Percentiles rank a stretch among this genome's conserved stretches.
These are phyloP conservation scores for Pectinophora gossypiella DNA, from an alignment of 1,140 invertebrate species.

Conservation along the genomic window DNA sequence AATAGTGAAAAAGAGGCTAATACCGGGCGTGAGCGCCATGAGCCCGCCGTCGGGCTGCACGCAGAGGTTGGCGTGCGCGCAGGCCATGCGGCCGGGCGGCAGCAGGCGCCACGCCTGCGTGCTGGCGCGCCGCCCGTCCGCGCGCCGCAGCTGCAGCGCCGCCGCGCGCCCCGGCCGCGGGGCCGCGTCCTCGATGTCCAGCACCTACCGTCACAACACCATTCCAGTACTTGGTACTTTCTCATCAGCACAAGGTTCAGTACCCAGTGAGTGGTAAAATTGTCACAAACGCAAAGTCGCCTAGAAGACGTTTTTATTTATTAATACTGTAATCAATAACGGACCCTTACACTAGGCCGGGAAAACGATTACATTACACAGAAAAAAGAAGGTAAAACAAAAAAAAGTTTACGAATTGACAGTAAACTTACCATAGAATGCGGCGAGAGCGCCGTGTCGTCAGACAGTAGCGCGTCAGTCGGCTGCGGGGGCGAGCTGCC, in stretches of 20 bases:
- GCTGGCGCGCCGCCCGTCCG: conserved; percentile 86
- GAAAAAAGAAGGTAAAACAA: no score
- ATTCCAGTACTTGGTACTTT: no score
- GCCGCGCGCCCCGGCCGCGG: conserved; percentile 83
- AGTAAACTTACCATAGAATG: conserved; percentile 58
- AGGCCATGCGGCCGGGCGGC: conserved; percentile 90
- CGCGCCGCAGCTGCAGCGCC: conserved; percentile 85
- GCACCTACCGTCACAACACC: conserved; percentile 70
- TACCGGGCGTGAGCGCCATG: conserved; percentile 69
- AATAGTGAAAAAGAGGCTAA: no score
- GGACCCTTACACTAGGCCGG: no score
- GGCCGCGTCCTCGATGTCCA: conserved; percentile 92
- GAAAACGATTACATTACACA: no score
- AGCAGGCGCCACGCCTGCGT: conserved; percentile 97
- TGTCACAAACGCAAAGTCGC: no score
- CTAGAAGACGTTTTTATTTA: no score
- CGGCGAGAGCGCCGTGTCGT: conserved; percentile 51
- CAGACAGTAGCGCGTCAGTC: conserved; percentile 62
- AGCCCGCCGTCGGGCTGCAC: conserved; percentile 83
- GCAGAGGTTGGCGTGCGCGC: conserved; percentile 83
- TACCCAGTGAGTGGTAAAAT: no score
- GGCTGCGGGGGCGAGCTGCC: conserved; percentile 84
- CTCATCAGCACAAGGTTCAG: no score
- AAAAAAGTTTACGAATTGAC: no score
- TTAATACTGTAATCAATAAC: no score